Conservation (phyloP, 2,888 invertebrate species). For the Leucoma salicis region DNA sequence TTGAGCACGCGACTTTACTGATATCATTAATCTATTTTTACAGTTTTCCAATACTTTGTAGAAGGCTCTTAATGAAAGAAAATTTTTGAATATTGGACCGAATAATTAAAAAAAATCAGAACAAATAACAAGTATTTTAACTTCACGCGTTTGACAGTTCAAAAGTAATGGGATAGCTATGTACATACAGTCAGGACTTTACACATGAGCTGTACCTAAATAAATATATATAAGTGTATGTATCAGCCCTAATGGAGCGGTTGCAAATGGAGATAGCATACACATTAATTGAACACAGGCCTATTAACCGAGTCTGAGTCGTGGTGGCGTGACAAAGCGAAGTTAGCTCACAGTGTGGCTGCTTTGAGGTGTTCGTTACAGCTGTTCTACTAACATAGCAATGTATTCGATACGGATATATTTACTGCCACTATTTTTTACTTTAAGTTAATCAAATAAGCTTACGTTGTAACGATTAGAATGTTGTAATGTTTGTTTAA, state of each 20-base stretch:
- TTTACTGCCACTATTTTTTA: conserved; percentile 33
- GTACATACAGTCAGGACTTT: too few species aligned
- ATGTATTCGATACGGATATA: conserved; percentile 44
- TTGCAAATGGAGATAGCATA: conserved; percentile 66
- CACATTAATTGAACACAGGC: conserved; percentile 66
- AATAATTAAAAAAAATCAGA: too few species aligned
- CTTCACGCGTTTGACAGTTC: too few species aligned
- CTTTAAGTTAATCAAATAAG: conserved; percentile 24
- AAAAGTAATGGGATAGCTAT: too few species aligned
- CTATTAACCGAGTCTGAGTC: conserved; percentile 41
- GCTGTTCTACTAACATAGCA: conserved; percentile 51
- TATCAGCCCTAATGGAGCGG: conserved; percentile 40
- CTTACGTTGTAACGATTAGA: conserved; percentile 19
- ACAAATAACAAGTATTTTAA: too few species aligned
- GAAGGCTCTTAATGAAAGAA: too few species aligned
- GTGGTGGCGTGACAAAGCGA: conserved; percentile 64
- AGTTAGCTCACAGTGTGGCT: conserved; percentile 52
- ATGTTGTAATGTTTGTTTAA: conserved; percentile 1
- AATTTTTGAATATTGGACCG: too few species aligned
- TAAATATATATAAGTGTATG: conserved; percentile 25
- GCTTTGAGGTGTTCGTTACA: conserved; percentile 60
- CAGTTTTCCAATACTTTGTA: too few species aligned
- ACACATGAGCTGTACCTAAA: conserved; percentile 6
- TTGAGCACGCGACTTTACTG: too few species aligned
- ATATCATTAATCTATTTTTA: too few species aligned